Evolutionary conservation across 2,888 invertebrate species (phyloP).

Genomic region (Ceratothoa steindachneri): DNA sequence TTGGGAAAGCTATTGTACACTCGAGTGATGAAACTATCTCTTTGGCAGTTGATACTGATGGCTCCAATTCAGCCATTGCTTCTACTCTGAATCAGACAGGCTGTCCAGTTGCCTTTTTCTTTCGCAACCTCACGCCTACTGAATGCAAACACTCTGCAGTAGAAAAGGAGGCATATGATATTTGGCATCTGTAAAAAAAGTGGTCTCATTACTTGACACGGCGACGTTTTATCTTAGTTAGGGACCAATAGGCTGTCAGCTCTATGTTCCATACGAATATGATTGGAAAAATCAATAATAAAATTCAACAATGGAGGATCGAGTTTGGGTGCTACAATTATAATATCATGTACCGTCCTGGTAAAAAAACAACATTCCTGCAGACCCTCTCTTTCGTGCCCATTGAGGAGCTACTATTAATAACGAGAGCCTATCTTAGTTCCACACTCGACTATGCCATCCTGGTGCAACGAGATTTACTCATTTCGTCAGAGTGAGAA

Average conservation of each 20-base stretch:
- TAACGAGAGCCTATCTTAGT: slow-evolving; percentile 1
- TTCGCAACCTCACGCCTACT: background rate
- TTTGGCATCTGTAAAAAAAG: background rate
- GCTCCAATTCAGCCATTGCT: background rate
- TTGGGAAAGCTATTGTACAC: background rate
- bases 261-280: background rate
- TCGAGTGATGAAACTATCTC: background rate
- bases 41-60: slow-evolving; percentile 1
- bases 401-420: background rate
- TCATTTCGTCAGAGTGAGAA: slow-evolving; percentile 14
- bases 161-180: background rate
- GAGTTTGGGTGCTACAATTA: slow-evolving; percentile 33
- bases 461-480: slow-evolving; percentile 15
- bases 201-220: slow-evolving; percentile 3
- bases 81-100: background rate
- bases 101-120: background rate
- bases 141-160: background rate
- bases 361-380: background rate
- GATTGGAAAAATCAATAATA: background rate
- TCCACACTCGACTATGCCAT: slow-evolving; percentile 17
- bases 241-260: slow-evolving; percentile 35
- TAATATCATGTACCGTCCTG: background rate
- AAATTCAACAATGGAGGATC: slow-evolving; percentile 8
- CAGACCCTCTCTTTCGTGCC: background rate
- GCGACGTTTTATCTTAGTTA: slow-evolving; percentile 43